phyloP scores from a whole-genome alignment of 2,113 vertebrate species.

The Brevimyrus niger region DNA sequence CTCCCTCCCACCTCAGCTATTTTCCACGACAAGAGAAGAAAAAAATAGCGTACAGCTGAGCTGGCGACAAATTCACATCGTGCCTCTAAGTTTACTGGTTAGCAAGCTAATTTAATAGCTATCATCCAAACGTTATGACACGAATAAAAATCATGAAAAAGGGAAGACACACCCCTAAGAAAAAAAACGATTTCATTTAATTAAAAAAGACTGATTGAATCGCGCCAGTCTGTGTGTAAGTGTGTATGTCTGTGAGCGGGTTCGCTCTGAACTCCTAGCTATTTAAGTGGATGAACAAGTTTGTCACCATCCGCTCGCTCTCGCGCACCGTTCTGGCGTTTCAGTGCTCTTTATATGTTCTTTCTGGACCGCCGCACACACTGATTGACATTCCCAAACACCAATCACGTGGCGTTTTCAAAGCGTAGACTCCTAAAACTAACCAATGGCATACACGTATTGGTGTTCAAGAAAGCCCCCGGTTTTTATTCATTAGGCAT shows the following conservation, averaged over 20 bases:
- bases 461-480: not conserved
- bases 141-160: conserved; percentile 25
- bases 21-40: conserved; percentile 18
- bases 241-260: conserved; percentile 20
- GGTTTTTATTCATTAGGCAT: not conserved
- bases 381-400: not conserved
- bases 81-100: conserved; percentile 20
- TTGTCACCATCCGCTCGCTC: conserved; percentile 30
- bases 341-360: conserved; percentile 32
- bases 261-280: conserved; percentile 20
- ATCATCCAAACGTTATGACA: conserved; percentile 30
- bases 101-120: conserved; percentile 11
- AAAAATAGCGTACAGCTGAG: conserved; percentile 15
- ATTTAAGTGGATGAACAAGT: conserved; percentile 15
- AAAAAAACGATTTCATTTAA: conserved; percentile 15
- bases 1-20: conserved; percentile 36
- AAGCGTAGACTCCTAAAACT: not conserved
- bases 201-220: conserved; percentile 12
- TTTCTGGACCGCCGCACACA: not conserved
- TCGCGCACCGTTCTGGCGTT: conserved; percentile 25
- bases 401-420: conserved; percentile 6
- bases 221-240: conserved; percentile 24
- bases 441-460: not conserved
- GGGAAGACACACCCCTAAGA: conserved; percentile 31
- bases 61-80: conserved; percentile 16